Conservation (phyloP, 2,888 invertebrate species). For the Tachina fera region DNA sequence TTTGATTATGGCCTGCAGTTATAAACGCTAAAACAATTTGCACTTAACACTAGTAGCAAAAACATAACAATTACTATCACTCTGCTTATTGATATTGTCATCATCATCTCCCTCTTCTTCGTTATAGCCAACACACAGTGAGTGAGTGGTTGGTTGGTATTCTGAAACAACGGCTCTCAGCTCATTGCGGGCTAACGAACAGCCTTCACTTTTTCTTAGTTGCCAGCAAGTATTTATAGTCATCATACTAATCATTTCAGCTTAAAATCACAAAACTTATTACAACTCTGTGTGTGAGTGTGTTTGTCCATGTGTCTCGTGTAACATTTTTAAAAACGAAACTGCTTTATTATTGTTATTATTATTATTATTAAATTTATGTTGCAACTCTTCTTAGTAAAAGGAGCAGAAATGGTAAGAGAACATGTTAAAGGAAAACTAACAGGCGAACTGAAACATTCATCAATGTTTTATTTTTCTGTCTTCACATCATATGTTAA, state of each 20-base stretch:
- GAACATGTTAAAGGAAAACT: constrained; percentile 52
- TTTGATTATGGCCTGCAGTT: constrained; percentile 57
- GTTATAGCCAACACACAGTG: background rate
- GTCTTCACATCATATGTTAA: constrained; percentile 71
- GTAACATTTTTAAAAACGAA: constrained; percentile 21
- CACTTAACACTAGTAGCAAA: constrained; percentile 71
- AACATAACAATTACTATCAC: constrained; percentile 70
- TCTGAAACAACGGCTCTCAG: constrained; percentile 4
- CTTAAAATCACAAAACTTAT: constrained; percentile 59
- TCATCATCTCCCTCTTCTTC: constrained; percentile 43
- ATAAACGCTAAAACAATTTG: constrained; percentile 67
- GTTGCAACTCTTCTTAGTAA: constrained; percentile 16
- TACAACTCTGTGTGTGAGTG: constrained; percentile 25
- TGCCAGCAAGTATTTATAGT: constrained; percentile 49
- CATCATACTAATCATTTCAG: constrained; percentile 59
- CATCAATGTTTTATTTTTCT: constrained; percentile 69
- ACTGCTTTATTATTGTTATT: constrained; percentile 43
- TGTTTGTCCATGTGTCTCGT: constrained; percentile 6
- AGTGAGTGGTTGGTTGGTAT: background rate
- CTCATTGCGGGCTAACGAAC: background rate
- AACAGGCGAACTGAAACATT: constrained; percentile 54
- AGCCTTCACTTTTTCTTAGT: constrained; percentile 41
- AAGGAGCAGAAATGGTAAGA: constrained; percentile 8
- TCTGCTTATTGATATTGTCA: constrained; percentile 71
- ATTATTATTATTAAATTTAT: background rate